phyloP scores from a whole-genome alignment of 2,888 invertebrate genomes.

The Pelosia muscerda region DNA sequence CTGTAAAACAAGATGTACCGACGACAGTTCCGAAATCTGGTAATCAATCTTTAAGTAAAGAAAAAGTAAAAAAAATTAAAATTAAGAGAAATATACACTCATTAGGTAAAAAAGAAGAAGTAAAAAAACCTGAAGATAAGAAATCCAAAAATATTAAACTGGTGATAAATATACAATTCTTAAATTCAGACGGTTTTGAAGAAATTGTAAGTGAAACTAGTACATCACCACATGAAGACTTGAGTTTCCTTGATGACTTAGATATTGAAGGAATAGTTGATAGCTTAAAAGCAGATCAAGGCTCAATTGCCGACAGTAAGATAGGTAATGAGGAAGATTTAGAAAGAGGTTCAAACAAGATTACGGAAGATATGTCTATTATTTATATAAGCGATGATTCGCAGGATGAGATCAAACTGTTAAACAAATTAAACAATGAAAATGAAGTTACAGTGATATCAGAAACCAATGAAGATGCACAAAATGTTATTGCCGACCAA shows the following conservation, averaged over 20 bases:
- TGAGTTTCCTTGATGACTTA: constrained; percentile 75
- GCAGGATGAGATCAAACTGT: neutral
- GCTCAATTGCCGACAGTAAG: constrained; percentile 6
- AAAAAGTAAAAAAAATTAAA: constrained; percentile 28
- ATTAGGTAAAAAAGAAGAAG: constrained; percentile 14
- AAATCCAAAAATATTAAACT: constrained; percentile 60
- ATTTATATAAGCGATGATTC: constrained; percentile 5
- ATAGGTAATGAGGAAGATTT: neutral
- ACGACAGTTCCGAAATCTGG: neutral
- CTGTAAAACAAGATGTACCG: constrained; percentile 38
- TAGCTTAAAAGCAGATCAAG: constrained; percentile 52
- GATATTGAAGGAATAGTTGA: constrained; percentile 74
- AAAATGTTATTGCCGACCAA: neutral
- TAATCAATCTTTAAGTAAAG: constrained; percentile 14
- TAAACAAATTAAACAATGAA: neutral
- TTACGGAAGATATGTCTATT: neutral
- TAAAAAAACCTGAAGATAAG: constrained; percentile 36
- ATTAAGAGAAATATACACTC: constrained; percentile 28
- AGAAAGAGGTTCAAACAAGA: neutral
- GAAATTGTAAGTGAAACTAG: constrained; percentile 32
- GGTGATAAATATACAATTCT: constrained; percentile 61
- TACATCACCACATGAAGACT: constrained; percentile 52
- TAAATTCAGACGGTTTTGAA: constrained; percentile 43
- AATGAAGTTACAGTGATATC: neutral
- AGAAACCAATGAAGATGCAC: neutral